Conservation (phyloP, 2,113 vertebrate genomes). For the Sula dactylatra region DNA sequence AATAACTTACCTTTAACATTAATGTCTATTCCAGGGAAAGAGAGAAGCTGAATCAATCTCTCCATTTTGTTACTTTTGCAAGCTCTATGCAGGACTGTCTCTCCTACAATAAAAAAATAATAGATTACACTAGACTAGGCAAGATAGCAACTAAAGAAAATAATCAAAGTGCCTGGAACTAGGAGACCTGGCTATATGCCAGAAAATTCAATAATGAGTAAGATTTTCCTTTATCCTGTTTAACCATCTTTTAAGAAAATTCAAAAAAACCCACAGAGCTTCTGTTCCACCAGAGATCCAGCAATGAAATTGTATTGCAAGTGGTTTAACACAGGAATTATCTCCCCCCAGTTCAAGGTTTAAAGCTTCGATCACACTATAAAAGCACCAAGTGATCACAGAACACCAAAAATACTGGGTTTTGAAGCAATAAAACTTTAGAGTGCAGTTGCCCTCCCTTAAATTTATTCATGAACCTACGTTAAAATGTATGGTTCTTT, state of each 20-base stretch:
- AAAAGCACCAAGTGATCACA: slow-evolving; percentile 77
- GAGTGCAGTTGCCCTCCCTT: slow-evolving; percentile 78
- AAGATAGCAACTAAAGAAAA: slow-evolving; percentile 75
- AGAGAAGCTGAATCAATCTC: slow-evolving; percentile 84
- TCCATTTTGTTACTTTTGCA: slow-evolving; percentile 94
- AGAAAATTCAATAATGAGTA: slow-evolving; percentile 73
- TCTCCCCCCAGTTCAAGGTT: slow-evolving; percentile 73
- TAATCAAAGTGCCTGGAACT: slow-evolving; percentile 75
- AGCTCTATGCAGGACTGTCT: slow-evolving; percentile 91
- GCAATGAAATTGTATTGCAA: slow-evolving; percentile 69
- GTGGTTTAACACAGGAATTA: slow-evolving; percentile 73
- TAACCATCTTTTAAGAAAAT: slow-evolving; percentile 63
- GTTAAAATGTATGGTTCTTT: slow-evolving; percentile 79
- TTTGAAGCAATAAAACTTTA: slow-evolving; percentile 81
- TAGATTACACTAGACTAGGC: slow-evolving; percentile 74
- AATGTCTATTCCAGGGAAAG: slow-evolving; percentile 84
- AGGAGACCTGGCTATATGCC: slow-evolving; percentile 63
- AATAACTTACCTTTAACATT: slow-evolving; percentile 90
- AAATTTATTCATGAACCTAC: slow-evolving; percentile 83
- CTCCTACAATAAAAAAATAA: slow-evolving; percentile 86
- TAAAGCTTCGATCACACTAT: slow-evolving; percentile 76
- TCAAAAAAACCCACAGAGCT: slow-evolving; percentile 51
- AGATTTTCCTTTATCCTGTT: slow-evolving; percentile 68
- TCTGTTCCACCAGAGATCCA: slow-evolving; percentile 70
- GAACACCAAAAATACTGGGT: slow-evolving; percentile 76